A percentile compares a stretch with the other conserved stretches of the same genome.
These are phyloP conservation scores for Poecilus cupreus DNA, from an alignment of 2,888 invertebrate genomes.

Conservation along the genomic window DNA sequence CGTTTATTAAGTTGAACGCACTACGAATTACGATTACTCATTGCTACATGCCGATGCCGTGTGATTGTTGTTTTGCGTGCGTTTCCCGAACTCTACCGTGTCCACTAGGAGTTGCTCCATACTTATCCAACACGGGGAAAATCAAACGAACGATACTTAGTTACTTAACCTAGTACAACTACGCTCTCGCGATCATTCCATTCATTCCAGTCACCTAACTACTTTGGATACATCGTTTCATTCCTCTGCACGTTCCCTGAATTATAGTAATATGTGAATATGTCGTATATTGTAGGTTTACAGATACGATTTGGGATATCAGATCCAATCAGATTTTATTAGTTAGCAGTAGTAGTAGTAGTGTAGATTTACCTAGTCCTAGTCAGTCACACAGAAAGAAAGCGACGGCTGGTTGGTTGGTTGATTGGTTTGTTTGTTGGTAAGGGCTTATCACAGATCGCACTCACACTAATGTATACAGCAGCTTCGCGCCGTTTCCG, in stretches of 20 bases:
- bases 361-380: too few relatives aligned
- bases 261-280: background rate
- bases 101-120: background rate
- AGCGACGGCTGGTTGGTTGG: constrained; percentile 28
- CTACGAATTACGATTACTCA: background rate
- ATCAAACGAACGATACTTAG: constrained; percentile 37
- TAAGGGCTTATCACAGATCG: constrained; percentile 58
- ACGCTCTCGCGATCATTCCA: background rate
- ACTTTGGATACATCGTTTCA: constrained; percentile 45
- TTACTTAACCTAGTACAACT: constrained; percentile 31
- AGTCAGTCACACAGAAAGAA: background rate
- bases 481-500: background rate
- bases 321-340: background rate
- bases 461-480: constrained; percentile 54
- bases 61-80: background rate
- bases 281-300: background rate
- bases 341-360: background rate
- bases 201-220: constrained; percentile 44
- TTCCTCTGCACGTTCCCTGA: constrained; percentile 46
- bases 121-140: background rate
- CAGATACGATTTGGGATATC: background rate
- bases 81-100: background rate
- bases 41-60: background rate
- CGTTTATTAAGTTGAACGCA: background rate
- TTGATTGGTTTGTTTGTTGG: constrained; percentile 30